Base-by-base conservation (phyloP, 2,797 vertebrate species). In the Takifugu rubripes region DNA sequence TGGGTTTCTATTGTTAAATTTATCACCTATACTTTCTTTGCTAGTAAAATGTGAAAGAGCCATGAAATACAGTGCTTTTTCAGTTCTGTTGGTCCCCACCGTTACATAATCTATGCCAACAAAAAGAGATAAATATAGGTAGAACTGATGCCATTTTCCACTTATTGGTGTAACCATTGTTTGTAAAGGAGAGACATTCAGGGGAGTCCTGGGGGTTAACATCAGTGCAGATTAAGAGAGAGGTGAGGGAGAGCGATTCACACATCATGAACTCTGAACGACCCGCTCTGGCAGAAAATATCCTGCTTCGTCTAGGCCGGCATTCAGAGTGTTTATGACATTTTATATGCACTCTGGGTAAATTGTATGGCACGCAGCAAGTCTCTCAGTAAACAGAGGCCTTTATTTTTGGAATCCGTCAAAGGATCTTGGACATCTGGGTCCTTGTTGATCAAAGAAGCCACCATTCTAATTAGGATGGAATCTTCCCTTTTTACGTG, bases 401-500 rank as follows among this genome's bases (percentile, higher is more conserved):
- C 24, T 33, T 59, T 1, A 54, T 46, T 56, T 66, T 17, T 42
- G 17, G 54, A 52, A 52, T 40, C 29, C 21, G 11, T 58, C 42
- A 57, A 54, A 51, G 40, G n/a, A 62, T 42, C 25, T 70, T 43
- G 54, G 54, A 49, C 51, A 51, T 75, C 49, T 50, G 59, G 48
- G 56, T 63, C 11, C 33, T 56, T 40, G 61, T 46, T 70, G 72
- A 69, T 74, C 72, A 40, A 68, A 76, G 74, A 67, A 14, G 48
- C 26, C 27, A 24, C 44, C 31, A 10, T 36, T 58, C 45, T 54
- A 47, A 51, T 56, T 17, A 61, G 64, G 60, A 61, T 25, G 52
- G 44, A 36, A 51, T 57, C 52, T 42, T 36, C 61, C 59, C 79
- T 86, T 77, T 77, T 77, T 77, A 67, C 49, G 25, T 83, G 77